Evolutionary conservation across 2,797 vertebrate genomes (phyloP).

Genomic region (Menidia menidia): DNA sequence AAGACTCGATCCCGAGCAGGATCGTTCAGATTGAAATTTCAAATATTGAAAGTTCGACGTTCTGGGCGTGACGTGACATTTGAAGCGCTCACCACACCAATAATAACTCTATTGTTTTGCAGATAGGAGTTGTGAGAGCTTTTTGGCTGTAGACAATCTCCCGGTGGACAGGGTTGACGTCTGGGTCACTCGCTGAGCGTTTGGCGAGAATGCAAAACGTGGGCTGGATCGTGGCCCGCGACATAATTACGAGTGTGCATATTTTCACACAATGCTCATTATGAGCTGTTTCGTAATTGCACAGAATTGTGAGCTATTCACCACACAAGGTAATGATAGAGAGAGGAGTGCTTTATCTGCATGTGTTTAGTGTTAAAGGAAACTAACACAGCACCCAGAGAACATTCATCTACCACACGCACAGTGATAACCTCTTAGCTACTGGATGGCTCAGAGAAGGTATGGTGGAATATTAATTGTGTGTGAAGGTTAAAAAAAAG

Average conservation of each 20-base stretch:
- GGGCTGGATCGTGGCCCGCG: constrained; percentile 35
- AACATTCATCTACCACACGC: constrained; percentile 1
- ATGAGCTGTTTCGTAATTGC: constrained; percentile 15
- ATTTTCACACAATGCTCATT: constrained; percentile 18
- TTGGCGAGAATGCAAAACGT: constrained; percentile 29
- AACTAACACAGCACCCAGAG: neutral
- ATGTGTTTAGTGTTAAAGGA: neutral
- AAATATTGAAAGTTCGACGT: no score
- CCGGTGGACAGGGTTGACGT: constrained; percentile 25
- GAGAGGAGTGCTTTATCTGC: neutral
- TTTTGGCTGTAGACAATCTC: constrained; percentile 42
- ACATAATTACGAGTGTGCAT: constrained; percentile 38
- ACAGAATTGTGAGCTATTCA: neutral
- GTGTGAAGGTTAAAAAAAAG: neutral
- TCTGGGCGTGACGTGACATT: constrained; percentile 46
- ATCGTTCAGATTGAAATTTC: constrained; percentile 20
- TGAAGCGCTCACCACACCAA: constrained; percentile 32
- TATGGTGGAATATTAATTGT: neutral
- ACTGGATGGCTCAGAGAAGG: neutral
- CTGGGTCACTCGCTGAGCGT: constrained; percentile 50
- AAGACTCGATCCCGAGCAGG: neutral
- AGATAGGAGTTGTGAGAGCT: constrained; percentile 31
- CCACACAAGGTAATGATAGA: neutral
- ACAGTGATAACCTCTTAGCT: neutral
- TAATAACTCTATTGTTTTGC: constrained; percentile 65